These are phyloP conservation scores for Vollenhovia emeryi DNA, from an alignment of 1,140 invertebrate genomes.

Conservation along the genomic window DNA sequence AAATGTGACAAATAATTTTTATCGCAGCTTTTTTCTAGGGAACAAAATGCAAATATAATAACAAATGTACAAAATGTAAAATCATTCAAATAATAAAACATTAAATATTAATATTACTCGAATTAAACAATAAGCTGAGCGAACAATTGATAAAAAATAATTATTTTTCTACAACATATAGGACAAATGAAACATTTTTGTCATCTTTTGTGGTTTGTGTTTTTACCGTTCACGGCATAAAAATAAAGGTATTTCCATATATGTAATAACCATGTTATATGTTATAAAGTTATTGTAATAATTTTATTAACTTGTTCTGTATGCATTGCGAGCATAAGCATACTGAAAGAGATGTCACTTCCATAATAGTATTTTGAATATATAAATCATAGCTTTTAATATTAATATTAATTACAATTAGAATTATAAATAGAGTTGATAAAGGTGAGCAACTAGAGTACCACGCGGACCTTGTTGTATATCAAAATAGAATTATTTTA, in stretches of 20 bases:
- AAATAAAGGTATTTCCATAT: too few relatives aligned
- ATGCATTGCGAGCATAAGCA: not conserved
- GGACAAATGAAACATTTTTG: not conserved
- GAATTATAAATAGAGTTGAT: too few relatives aligned
- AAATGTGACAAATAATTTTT: not conserved
- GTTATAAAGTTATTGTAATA: too few relatives aligned
- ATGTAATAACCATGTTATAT: too few relatives aligned
- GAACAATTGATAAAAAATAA: not conserved
- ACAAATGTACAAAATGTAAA: too few relatives aligned
- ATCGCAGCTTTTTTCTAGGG: not conserved
- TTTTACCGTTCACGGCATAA: not conserved
- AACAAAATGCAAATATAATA: not conserved
- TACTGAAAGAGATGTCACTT: not conserved
- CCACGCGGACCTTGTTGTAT: too few relatives aligned
- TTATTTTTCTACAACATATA: not conserved
- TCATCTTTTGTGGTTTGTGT: not conserved
- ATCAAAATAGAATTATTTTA: too few relatives aligned
- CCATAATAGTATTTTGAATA: not conserved
- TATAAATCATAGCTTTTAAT: too few relatives aligned
- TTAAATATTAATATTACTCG: not conserved
- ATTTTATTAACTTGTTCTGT: slow-evolving; percentile 16
- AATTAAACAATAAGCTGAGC: not conserved
- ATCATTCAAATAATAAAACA: not conserved
- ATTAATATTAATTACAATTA: too few relatives aligned
- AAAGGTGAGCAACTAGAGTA: too few relatives aligned